Conservation (phyloP, 2,113 vertebrate species). For the Podiceps cristatus region DNA sequence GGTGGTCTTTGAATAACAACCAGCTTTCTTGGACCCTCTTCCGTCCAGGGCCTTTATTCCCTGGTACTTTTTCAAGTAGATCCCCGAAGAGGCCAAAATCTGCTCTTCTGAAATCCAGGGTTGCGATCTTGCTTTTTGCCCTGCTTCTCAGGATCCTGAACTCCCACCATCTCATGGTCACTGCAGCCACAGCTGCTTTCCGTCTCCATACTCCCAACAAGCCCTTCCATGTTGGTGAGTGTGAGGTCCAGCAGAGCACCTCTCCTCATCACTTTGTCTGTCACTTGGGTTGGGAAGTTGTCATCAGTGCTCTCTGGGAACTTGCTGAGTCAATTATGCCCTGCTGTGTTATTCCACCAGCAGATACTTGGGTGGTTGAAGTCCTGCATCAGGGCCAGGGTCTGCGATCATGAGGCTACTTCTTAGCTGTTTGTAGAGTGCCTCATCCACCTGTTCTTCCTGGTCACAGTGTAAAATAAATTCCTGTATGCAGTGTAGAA, state of each 20-base stretch:
- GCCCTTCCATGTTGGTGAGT: not conserved
- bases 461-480: not conserved
- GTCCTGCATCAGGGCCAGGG: not conserved
- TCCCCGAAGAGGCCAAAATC: not conserved
- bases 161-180: not conserved
- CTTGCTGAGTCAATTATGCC: not conserved
- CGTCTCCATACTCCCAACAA: not conserved
- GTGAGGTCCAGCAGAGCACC: not conserved
- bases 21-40: not conserved
- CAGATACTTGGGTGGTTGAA: not conserved
- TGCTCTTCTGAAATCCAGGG: not conserved
- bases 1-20: not conserved
- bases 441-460: not conserved
- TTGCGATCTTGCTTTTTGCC: not conserved
- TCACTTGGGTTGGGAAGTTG: not conserved
- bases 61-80: not conserved
- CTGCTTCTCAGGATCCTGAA: not conserved
- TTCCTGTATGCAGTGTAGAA: not conserved
- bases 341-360: not conserved
- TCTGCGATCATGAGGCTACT: not conserved
- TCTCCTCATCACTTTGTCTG: not conserved
- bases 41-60: not conserved
- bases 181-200: not conserved
- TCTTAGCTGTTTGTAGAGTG: not conserved
- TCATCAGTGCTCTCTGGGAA: rapidly evolving